These are phyloP conservation scores for Pimephales promelas DNA, from an alignment of 2,113 vertebrate genomes.

Conservation along the genomic window DNA sequence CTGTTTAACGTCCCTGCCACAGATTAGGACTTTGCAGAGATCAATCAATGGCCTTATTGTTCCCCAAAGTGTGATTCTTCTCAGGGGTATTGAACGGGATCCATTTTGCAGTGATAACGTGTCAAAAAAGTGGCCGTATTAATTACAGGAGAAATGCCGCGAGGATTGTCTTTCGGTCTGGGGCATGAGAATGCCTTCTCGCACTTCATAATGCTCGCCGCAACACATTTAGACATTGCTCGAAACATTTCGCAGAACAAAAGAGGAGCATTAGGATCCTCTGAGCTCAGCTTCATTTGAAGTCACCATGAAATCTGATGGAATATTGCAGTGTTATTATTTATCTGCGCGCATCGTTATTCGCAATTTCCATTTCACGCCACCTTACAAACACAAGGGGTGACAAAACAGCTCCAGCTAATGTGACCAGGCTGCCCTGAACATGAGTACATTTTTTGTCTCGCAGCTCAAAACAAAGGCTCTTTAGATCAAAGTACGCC, in stretches of 20 bases:
- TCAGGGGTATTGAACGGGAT: slow-evolving; percentile 74
- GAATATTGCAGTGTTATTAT: not conserved
- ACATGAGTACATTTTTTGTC: slow-evolving; percentile 55
- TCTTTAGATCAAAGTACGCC: slow-evolving; percentile 67
- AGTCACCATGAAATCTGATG: not conserved
- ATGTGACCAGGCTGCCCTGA: slow-evolving; percentile 19
- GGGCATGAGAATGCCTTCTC: slow-evolving; percentile 58
- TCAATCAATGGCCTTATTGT: slow-evolving; percentile 88
- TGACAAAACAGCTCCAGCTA: not conserved
- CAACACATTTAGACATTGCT: not conserved
- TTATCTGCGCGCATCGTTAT: not conserved
- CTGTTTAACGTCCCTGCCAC: slow-evolving; percentile 73
- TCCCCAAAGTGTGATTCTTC: slow-evolving; percentile 82
- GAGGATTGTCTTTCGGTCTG: slow-evolving; percentile 64
- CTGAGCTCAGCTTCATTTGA: slow-evolving; percentile 9
- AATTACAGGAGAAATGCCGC: slow-evolving; percentile 70
- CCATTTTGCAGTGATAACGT: slow-evolving; percentile 79
- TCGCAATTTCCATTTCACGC: not conserved
- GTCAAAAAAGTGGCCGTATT: slow-evolving; percentile 79
- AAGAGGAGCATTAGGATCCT: not conserved
- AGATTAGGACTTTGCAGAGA: slow-evolving; percentile 78
- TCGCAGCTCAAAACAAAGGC: slow-evolving; percentile 51
- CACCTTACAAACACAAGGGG: not conserved
- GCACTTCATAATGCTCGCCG: not conserved
- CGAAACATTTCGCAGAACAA: not conserved